Evolutionary conservation across 2,888 invertebrate species (phyloP), one percentile per base, ranked within the genome.

Genomic region (Hemaris fuciformis): DNA sequence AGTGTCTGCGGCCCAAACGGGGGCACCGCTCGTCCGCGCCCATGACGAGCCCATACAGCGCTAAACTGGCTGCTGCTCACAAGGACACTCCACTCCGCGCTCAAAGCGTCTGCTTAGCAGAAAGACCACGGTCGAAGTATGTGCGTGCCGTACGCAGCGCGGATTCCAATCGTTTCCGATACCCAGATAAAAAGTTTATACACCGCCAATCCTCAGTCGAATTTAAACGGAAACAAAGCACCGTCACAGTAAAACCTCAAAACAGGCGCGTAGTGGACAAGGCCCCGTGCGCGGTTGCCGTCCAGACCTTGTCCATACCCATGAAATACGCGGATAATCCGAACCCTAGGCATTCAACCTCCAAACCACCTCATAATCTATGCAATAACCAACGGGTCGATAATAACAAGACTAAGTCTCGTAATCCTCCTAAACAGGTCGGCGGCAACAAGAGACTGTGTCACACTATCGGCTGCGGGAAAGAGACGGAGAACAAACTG

Each of bases 401-500:
- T 79, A 76, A 77, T 83, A 86, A 84, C 78, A 87, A 80, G 82
- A 84, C 85, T 85, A 90, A 89, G 79, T 76, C 67, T 75, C 81
- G 70, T 88, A 86, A 87, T 87, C 82, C 81, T 77, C 79, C 83
- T 75, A 88, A 86, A 89, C 91, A 91, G 91, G 91, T 88, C 81
- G 79, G 81, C 80, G 87, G 85, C 74, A 83, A 84, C 81, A 88
- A 84, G 89, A 89, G 88, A 87, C 86, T 88, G 88, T 91, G 91
- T 73, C 79, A 88, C 69, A 79, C 80, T 65, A 72, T 77, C 69
- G 67, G 77, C 75, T 72, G 86, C 74, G 87, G 85, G 79, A 91
- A 83, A 81, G 92, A 87, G 85, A 93, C 92, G 74, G 87, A 91
- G 81, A 93, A 93, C 84, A 89, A 86, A 77, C 80, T 93, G 81